Conservation (phyloP, 1,140 invertebrate genomes). For the Anadara kagoshimensis region DNA sequence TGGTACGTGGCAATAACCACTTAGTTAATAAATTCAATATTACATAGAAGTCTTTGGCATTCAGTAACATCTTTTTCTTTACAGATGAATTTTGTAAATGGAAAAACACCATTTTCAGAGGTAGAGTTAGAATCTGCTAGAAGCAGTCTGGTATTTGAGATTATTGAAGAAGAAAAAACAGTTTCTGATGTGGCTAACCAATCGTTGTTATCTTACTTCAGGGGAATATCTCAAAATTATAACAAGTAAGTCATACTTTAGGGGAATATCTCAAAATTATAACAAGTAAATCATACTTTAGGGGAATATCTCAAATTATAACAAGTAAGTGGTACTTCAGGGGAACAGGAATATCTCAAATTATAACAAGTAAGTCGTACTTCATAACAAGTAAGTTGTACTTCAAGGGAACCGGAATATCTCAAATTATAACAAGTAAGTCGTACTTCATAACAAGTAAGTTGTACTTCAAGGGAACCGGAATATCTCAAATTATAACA, state of each 20-base stretch:
- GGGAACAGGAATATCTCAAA: not conserved
- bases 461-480: too few relatives aligned
- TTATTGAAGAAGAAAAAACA: slow-evolving; percentile 86
- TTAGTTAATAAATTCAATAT: too few relatives aligned
- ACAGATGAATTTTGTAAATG: slow-evolving; percentile 81
- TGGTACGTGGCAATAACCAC: too few relatives aligned
- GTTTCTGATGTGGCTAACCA: slow-evolving; percentile 82
- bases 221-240: slow-evolving; percentile 80
- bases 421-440: not conserved
- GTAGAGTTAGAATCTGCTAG: slow-evolving; percentile 87
- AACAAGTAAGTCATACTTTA: slow-evolving; percentile 77
- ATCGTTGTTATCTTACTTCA: slow-evolving; percentile 84
- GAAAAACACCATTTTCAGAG: slow-evolving; percentile 80
- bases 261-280: not conserved
- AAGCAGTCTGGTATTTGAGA: slow-evolving; percentile 88
- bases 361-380: not conserved
- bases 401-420: not conserved
- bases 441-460: too few relatives aligned
- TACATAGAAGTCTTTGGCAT: too few relatives aligned
- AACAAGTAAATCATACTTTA: not conserved
- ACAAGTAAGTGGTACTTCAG: not conserved
- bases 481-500: too few relatives aligned
- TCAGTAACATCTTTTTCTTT: slow-evolving; percentile 27
- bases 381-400: not conserved
- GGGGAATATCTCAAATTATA: not conserved